Conservation (phyloP, 2,113 vertebrate species). For the Pygoscelis adeliae region DNA sequence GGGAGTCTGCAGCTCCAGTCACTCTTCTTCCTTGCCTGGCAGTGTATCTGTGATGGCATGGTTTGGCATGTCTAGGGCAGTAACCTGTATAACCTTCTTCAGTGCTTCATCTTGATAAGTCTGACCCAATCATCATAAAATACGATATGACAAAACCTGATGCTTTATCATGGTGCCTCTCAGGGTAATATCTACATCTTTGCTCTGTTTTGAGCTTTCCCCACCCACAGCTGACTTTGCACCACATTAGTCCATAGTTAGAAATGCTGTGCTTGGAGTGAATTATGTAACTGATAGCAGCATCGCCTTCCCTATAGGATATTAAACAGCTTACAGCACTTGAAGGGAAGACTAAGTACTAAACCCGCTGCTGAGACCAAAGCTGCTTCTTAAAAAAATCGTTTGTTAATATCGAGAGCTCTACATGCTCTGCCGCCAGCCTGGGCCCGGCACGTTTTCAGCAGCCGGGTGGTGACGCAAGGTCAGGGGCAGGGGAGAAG, state of each 20-base stretch:
- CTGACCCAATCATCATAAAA: neutral
- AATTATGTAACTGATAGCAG: neutral
- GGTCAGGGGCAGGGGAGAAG: neutral
- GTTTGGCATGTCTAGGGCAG: neutral
- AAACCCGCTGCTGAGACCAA: neutral
- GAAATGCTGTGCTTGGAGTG: neutral
- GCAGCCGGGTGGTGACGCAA: accelerated
- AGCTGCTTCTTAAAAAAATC: neutral
- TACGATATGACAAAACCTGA: accelerated
- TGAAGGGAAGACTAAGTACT: neutral
- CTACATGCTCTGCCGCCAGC: neutral
- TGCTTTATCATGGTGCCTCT: neutral
- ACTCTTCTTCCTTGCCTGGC: neutral
- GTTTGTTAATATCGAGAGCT: neutral
- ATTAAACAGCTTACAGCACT: neutral
- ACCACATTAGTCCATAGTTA: neutral
- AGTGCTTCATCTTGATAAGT: neutral
- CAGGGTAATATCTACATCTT: neutral
- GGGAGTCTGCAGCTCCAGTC: neutral
- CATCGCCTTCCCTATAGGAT: neutral
- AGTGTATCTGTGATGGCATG: neutral
- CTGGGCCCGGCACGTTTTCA: neutral
- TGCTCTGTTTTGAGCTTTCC: neutral
- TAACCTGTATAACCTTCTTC: neutral
- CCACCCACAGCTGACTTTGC: neutral